Base-by-base conservation (phyloP, 2,888 invertebrate species). In the Himalopsyche tibetana region DNA sequence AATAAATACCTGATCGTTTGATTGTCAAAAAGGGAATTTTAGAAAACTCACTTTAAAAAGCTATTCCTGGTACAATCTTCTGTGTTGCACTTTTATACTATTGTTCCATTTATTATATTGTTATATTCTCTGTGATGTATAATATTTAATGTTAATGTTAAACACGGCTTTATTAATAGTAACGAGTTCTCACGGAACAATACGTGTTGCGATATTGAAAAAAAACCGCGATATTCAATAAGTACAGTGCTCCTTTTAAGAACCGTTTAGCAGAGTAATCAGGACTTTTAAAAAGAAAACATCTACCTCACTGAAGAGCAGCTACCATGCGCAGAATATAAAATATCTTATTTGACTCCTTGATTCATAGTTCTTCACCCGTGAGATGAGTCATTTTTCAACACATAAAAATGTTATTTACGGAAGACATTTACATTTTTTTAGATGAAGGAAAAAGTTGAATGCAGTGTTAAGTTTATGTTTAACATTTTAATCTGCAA, bases 261-360 rank as follows among this genome's bases (percentile, higher is more conserved):
- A 74, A 36, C 36, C 74, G 74, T 74, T 74, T 74, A 74, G 74
- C 74, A 36, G 38, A 74, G 74, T 74, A 74, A 74, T 74, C 74
- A 74, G 74, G 38, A 74, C 15, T 74, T 74, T 74, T 74, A 74
- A 38, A 74, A 36, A 36, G 36, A 74, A 38, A 74, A 28, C 74
- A 36, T 36, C 74, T 74, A 74, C 74, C 38, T 74, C 15, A 38
- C 12, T 15, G 15, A 38, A 12, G 15, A 38, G 38, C 4, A 51
- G 51, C 74, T 74, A 74, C 74, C 74, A 74, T 36, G 74, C 74
- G 74, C 74, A 74, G 74, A 74, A 74, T 74, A 74, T 38, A 38
- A 74, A 74, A 74, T 74, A 74, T 74, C 74, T 74, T 36, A 74
- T 74, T 74, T 74, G 36, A 74, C 74, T 74, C 74, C 36, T 74